These are phyloP conservation scores for Rhopalosiphum nymphaeae DNA, from an alignment of 2,888 invertebrate species.

Conservation along the genomic window DNA sequence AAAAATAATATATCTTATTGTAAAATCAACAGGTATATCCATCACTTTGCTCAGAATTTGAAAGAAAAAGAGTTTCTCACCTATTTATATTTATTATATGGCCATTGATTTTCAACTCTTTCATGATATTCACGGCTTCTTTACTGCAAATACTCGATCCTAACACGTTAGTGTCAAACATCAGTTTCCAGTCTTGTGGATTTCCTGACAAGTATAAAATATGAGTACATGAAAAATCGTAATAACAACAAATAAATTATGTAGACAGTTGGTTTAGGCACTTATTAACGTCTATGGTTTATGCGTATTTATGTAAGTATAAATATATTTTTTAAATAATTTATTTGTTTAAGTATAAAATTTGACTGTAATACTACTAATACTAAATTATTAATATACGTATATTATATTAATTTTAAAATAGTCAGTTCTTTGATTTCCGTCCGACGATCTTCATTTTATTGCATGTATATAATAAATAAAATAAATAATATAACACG, in stretches of 20 bases:
- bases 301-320: not conserved
- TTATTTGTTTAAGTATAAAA: not conserved
- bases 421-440: too few species aligned
- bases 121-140: conserved; percentile 63
- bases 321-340: not conserved
- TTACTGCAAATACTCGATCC: conserved; percentile 69
- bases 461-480: too few species aligned
- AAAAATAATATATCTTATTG: too few species aligned
- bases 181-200: conserved; percentile 16
- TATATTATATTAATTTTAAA: too few species aligned
- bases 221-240: not conserved
- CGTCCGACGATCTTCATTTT: too few species aligned
- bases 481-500: too few species aligned
- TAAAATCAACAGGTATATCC: not conserved
- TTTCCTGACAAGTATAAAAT: conserved; percentile 5
- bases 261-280: not conserved
- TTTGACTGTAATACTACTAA: not conserved
- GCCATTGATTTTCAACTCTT: conserved; percentile 6
- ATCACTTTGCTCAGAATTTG: not conserved
- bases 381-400: too few species aligned
- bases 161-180: conserved; percentile 41
- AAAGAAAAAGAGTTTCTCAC: not conserved
- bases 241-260: not conserved
- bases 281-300: too few species aligned
- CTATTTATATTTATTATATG: conserved; percentile 43